Evolutionary conservation across 2,797 vertebrate species (phyloP).

Genomic region (Chloroceryle inda): DNA sequence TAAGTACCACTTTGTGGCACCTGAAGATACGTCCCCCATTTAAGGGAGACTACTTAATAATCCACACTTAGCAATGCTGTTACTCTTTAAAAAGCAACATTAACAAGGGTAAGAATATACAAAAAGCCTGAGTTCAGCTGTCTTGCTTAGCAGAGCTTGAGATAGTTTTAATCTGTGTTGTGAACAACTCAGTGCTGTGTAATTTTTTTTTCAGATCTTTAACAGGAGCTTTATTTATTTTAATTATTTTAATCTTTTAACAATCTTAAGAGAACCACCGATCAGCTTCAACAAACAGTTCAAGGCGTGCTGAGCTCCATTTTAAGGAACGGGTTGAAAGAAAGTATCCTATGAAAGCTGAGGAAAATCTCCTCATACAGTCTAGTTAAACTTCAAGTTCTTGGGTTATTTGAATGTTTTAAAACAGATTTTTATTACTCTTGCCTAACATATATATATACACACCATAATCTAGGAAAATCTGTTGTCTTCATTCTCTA

Average conservation of each 20-base stretch:
- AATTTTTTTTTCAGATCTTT: background rate
- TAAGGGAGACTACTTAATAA: background rate
- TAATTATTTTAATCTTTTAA: background rate
- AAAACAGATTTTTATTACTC: background rate
- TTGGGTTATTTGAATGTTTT: background rate
- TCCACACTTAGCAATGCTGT: background rate
- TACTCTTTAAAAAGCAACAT: background rate
- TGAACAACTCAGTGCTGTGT: background rate
- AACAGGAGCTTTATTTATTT: background rate
- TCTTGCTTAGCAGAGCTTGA: background rate
- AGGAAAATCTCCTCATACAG: background rate
- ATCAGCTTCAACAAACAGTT: background rate
- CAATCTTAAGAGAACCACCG: background rate
- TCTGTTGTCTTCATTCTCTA: background rate
- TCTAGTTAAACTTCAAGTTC: background rate
- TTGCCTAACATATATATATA: too few relatives aligned
- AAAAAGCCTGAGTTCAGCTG: background rate
- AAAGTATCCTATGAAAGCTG: background rate
- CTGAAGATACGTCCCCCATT: background rate
- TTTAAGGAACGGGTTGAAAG: background rate
- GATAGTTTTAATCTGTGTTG: background rate
- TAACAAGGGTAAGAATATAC: background rate
- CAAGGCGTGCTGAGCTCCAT: background rate
- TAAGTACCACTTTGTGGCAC: slow-evolving; percentile 14
- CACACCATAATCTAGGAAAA: background rate